These are phyloP conservation scores for Gadus chalcogrammus DNA, from an alignment of 2,113 vertebrate genomes.

Conservation along the genomic window DNA sequence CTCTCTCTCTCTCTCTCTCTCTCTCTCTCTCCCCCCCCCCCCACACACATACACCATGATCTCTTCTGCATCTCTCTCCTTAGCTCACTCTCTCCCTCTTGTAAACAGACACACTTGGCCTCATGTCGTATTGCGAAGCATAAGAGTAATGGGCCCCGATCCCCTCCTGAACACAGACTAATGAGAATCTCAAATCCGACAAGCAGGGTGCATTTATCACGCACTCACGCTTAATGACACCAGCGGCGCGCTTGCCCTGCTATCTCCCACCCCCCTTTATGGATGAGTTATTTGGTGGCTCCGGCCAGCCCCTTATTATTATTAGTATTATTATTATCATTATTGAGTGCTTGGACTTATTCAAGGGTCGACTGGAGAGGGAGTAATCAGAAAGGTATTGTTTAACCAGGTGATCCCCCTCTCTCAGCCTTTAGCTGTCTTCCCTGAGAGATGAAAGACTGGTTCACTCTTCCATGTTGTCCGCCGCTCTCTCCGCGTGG, in stretches of 20 bases:
- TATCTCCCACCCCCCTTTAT: slow-evolving; percentile 23
- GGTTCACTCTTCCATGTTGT: too few species aligned
- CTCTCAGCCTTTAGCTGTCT: slow-evolving; percentile 8
- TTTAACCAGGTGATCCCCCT: slow-evolving; percentile 6
- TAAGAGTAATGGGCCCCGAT: slow-evolving; percentile 67
- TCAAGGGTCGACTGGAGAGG: background rate
- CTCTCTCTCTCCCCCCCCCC: too few species aligned
- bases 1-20: too few species aligned
- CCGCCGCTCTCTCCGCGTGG: too few species aligned
- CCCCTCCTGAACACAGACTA: slow-evolving; percentile 71
- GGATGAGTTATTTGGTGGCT: slow-evolving; percentile 42
- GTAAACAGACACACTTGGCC: slow-evolving; percentile 36
- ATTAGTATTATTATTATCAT: background rate
- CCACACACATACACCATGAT: too few species aligned
- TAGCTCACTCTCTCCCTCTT: background rate
- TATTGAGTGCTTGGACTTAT: background rate
- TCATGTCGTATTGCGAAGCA: slow-evolving; percentile 42
- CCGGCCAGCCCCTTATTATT: slow-evolving; percentile 34
- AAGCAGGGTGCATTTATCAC: slow-evolving; percentile 74
- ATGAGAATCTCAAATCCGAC: slow-evolving; percentile 75
- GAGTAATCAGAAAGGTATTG: slow-evolving; percentile 14
- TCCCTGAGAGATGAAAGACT: slow-evolving; percentile 1
- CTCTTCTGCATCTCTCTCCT: slow-evolving; percentile 22
- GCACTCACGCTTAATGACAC: slow-evolving; percentile 63
- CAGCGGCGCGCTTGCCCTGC: slow-evolving; percentile 29